Base-by-base conservation (phyloP, 2,888 invertebrate genomes). In the Zaprionus obscuricornis region DNA sequence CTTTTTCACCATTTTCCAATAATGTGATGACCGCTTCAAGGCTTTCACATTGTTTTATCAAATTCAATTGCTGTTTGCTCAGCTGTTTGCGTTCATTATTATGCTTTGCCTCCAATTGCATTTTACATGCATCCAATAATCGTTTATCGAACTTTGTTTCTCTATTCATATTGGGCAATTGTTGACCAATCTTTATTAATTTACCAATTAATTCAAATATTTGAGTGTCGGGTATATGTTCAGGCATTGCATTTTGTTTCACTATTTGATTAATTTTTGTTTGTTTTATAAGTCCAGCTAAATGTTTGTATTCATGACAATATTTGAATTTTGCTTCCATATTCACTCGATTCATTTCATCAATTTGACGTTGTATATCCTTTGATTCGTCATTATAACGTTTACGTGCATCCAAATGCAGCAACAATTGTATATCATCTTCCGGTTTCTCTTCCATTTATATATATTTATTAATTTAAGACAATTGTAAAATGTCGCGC, bases 331-430 rank as follows among this genome's bases (percentile, higher is more conserved):
- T 86, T 2, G 64, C 59, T 13, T 87, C 86, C 8, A 74, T 24
- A 50, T 77, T 85, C 7, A 58, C 54, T 3, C 71, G 78, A 0
- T 58, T 68, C 18, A 85, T 75, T 8, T 89, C 88, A 8, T 88
- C 87, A 3, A 88, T 68, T 14, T 87, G 83, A 1, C 85, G 86
- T 0, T 66, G 68, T 8, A 88, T 62, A 7, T 78, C 67, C 0
- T 63, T 57, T 3, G 66, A 62, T 13, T 85, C 83, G 0, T 89
- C 88, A 2, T 46, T 54, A 17, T 76, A 85, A 1, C 88, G 87
- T n/a, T 82, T 86, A 1, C 78, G 10, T 0, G 82, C 73, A 29
- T 89, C 89, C 34, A 89, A 37, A 8, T 87, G 73, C 1, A 89
- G 57, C 14, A 89, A 27, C 24, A 84, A 74, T 20, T 77, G 68